Conservation (phyloP, 2,113 vertebrate genomes). For the Himantopus leucocephalus region DNA sequence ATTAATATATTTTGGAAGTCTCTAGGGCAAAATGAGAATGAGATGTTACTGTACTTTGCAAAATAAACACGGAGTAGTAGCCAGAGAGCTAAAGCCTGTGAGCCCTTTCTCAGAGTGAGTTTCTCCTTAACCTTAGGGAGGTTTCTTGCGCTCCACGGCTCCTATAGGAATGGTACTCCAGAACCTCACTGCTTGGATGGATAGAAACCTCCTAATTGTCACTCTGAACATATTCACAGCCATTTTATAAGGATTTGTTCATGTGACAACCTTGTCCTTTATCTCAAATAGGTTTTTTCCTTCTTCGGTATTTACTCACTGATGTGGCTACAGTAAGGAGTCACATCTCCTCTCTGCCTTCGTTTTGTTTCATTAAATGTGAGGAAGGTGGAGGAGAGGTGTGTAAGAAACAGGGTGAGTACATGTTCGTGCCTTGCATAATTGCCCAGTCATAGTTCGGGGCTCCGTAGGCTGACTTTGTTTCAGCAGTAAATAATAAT, state of each 20-base stretch:
- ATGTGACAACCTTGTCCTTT: background rate
- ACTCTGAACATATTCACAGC: background rate
- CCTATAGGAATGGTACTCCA: background rate
- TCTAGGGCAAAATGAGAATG: background rate
- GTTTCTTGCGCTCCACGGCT: background rate
- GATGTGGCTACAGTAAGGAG: background rate
- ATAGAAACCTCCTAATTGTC: background rate
- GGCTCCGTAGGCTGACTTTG: background rate
- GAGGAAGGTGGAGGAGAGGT: background rate
- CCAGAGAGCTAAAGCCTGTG: background rate
- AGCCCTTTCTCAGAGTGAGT: background rate
- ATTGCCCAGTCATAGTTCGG: background rate
- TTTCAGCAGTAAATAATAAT: constrained; percentile 9
- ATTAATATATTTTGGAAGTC: background rate
- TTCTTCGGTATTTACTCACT: background rate
- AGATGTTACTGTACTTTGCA: background rate
- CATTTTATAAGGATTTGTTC: background rate
- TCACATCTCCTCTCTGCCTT: background rate
- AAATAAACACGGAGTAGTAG: background rate
- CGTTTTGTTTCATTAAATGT: background rate
- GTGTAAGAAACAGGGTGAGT: background rate
- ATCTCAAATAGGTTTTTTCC: background rate
- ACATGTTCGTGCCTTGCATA: background rate
- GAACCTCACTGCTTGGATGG: background rate
- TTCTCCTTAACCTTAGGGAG: background rate